Base-by-base conservation (phyloP, 2,113 vertebrate genomes). In the Heteronetta atricapilla region DNA sequence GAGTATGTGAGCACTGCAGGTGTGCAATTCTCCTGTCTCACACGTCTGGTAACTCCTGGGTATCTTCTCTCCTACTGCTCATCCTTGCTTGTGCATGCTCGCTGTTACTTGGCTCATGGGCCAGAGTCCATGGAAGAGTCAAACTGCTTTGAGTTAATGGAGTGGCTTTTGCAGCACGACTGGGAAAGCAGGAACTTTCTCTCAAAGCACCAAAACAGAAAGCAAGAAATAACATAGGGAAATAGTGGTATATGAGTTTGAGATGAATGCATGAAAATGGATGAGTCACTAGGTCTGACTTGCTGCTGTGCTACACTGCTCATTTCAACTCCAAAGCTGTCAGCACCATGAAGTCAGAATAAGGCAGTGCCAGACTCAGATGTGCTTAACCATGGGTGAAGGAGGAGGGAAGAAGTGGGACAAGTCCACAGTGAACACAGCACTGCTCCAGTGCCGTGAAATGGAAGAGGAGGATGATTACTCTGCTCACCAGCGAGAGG, bases 1-100 rank as follows among this genome's bases (percentile, higher is more conserved):
- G 9, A 1, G 1, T 67, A 10, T 17, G 26, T 20, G 84, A 40
- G 10, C 36, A 38, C 33, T 5, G 4, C 59, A n/a, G 31, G 34
- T 3, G 1, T 3, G 16, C 22, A 6, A 52, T 18, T 14, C 8
- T 2, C 40, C 56, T 16, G 8, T 4, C 22, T 53, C 25, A 1
- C 10, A 2, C 7, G 44, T 8, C 26, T 75, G 15, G 50, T 5
- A 31, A 10, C 9, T n/a, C 23, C 40, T 44, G 72, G 22, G 70
- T 11, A 64, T 28, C 62, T 64, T 40, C 62, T 46, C 16, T 74
- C n/a, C 59, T 44, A 9, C 38, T 48, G n/a, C 13, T 40, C 15
- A 3, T 29, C 44, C 42, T 64, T 36, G 7, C 18, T 56, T 80
- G 13, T 44, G n/a, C 17, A 13, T n/a, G 12, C 17, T 40, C 62